Percentiles rank a stretch among this genome's conserved stretches.
These are phyloP conservation scores for Drosophila saltans DNA, from an alignment of 1,140 invertebrate species.

Conservation along the genomic window DNA sequence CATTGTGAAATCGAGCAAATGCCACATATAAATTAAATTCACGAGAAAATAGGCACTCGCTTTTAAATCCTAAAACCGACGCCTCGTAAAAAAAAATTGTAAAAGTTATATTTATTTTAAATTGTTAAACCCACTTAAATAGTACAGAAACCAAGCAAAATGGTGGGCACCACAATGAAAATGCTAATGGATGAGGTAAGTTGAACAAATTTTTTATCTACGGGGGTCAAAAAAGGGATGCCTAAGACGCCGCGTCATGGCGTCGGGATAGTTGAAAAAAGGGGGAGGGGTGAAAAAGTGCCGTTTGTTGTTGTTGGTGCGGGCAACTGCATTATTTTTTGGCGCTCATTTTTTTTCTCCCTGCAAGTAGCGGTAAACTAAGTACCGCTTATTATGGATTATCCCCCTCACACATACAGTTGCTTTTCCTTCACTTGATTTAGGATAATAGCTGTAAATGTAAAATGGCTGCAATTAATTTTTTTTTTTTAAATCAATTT, in stretches of 20 bases:
- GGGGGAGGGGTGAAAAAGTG: conserved; percentile 45
- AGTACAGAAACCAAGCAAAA: conserved; percentile 40
- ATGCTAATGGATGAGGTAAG: conserved; percentile 71
- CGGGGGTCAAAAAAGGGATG: conserved; percentile 18
- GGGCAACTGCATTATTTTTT: conserved; percentile 30
- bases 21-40: conserved; percentile 5
- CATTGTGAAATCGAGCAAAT: not conserved
- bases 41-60: conserved; percentile 24
- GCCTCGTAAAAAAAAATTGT: not conserved
- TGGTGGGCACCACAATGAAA: conserved; percentile 65
- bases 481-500: not conserved
- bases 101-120: conserved; percentile 19
- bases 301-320: conserved; percentile 54
- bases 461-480: conserved; percentile 59
- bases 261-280: conserved; percentile 28
- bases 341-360: conserved; percentile 53
- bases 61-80: conserved; percentile 12
- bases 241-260: conserved; percentile 54
- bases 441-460: conserved; percentile 23
- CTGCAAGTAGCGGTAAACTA: conserved; percentile 47
- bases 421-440: conserved; percentile 7
- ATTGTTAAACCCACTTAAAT: conserved; percentile 17
- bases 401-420: not conserved
- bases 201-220: conserved; percentile 10
- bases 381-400: conserved; percentile 46